Conservation (phyloP, 2,888 invertebrate species). For the Noctua pronuba region DNA sequence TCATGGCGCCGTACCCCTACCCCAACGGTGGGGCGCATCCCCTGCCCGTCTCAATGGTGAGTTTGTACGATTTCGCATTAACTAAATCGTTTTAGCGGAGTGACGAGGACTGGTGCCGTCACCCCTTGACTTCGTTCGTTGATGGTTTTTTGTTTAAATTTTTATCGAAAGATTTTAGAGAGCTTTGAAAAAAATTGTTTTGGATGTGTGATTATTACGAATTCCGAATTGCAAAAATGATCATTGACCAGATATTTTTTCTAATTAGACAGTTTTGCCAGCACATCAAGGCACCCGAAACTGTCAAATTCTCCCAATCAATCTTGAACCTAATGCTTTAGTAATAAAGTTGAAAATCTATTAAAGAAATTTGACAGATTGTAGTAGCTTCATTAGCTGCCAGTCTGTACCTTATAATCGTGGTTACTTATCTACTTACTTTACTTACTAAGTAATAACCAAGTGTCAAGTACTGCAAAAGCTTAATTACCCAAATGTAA, state of each 20-base stretch:
- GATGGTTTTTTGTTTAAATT: conserved; percentile 21
- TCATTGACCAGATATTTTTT: no score
- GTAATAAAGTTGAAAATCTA: no score
- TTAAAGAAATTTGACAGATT: no score
- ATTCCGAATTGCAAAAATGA: no score
- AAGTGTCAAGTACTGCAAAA: not conserved
- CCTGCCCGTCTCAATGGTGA: conserved; percentile 97
- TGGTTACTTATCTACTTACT: no score
- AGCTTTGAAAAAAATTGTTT: not conserved
- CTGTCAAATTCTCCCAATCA: no score
- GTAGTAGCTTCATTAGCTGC: no score
- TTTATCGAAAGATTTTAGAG: conserved; percentile 3
- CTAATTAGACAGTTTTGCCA: no score
- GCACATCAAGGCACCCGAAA: no score
- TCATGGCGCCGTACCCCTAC: conserved; percentile 97
- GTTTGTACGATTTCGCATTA: conserved; percentile 79
- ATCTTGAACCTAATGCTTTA: no score
- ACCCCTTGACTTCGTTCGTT: conserved; percentile 55
- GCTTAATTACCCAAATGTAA: not conserved
- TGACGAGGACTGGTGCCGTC: conserved; percentile 48
- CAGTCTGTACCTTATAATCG: no score
- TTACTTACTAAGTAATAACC: no score
- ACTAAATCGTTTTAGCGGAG: conserved; percentile 63
- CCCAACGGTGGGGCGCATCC: conserved; percentile 96
- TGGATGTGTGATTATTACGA: not conserved